Conservation (phyloP, 2,113 vertebrate genomes). For the Ovis canadensis region DNA sequence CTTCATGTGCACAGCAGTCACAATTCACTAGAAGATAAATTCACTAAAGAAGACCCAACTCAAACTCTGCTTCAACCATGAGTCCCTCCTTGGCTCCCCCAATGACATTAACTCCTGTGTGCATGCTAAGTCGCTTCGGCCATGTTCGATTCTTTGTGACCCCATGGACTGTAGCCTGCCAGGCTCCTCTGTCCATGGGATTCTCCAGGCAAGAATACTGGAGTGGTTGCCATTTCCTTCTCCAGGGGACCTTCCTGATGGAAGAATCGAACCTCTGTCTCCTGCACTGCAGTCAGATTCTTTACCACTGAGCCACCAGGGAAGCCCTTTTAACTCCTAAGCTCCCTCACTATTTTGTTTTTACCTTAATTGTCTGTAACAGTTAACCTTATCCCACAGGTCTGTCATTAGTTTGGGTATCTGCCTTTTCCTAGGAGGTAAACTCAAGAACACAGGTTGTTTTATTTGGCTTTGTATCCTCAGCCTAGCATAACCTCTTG, state of each 20-base stretch:
- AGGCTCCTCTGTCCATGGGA: background rate
- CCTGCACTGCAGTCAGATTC: background rate
- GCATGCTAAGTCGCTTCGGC: background rate
- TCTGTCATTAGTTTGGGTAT: background rate
- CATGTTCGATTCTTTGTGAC: background rate
- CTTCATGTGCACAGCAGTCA: background rate
- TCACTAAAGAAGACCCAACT: background rate
- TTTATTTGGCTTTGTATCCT: background rate
- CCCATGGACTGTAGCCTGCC: background rate
- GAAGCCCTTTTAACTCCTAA: background rate
- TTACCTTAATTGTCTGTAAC: background rate
- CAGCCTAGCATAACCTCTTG: background rate
- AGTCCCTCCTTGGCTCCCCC: background rate
- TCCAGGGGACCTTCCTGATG: background rate
- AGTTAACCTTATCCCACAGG: background rate
- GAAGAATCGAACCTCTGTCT: background rate
- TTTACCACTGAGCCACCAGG: background rate
- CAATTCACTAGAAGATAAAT: background rate
- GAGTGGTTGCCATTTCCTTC: background rate
- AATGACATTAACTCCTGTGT: background rate
- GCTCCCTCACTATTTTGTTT: background rate
- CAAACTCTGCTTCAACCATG: background rate
- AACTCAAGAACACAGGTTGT: background rate
- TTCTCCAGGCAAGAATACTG: background rate
- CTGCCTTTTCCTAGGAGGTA: background rate